Base-by-base conservation (phyloP, 2,888 invertebrate genomes). In the Caenorhabditis sp. region DNA sequence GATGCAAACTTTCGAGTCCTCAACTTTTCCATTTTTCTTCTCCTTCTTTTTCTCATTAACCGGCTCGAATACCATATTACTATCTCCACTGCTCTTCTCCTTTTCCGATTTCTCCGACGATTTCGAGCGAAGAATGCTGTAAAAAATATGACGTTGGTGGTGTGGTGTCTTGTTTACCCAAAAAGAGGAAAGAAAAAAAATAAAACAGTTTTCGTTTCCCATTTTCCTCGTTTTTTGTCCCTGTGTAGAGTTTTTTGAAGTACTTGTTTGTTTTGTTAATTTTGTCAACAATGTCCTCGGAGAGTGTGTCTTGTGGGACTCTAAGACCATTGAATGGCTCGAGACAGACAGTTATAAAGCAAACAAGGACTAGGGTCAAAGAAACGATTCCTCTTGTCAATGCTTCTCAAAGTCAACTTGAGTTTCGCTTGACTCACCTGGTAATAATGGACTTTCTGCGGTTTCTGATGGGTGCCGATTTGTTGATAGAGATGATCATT, bases 1-100 rank as follows among this genome's bases (percentile, higher is more conserved):
- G n/a, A 67, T 72, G 24, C 82, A 82, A 6, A 82, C 82, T 71
- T 72, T 82, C 0, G 82, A 82, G 5, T 82, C 77, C 6, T 82
- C 77, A 1, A 67, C 60, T 61, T 76, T 81, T 35, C 61, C 70
- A 5, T 68, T 80, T 28, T 76, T 74, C 50, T 69, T 69, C 22
- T 35, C 70, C 2, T 51, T 76, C 13, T 72, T 68, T 51, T 76
- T 77, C 50, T 77, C 71, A 44, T 70, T 70, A 18, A 58, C 81
- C 13, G 71, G 44, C 47, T 70, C 76, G n/a, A 71, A 69, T 2
- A 64, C 60, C 47, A 58, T 50, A 24, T 55, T 40, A 32, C 9
- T 32, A 32, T 32, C 32, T 32, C 32, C 32, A n/a, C n/a, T n/a
- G n/a, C n/a, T n/a, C n/a, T n/a, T n/a, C 32, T 4, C 6, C 18